A percentile compares a stretch with the other conserved stretches of the same genome.
Conservation (phyloP, 2,797 vertebrate species). For the Psittacula derbiana region DNA sequence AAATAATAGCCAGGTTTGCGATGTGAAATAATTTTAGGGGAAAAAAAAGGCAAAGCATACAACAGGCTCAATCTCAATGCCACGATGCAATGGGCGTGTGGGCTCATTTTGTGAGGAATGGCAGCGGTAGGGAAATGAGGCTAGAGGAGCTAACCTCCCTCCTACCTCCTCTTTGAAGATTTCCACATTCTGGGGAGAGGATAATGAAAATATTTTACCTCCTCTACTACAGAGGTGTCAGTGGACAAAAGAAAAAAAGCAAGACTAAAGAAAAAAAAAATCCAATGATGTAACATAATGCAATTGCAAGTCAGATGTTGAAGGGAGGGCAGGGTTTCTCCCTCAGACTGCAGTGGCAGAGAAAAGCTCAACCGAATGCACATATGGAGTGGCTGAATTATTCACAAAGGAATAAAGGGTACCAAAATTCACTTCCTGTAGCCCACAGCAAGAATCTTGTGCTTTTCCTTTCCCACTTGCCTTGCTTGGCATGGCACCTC, state of each 20-base stretch:
- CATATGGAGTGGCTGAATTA: neutral
- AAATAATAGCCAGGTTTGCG: slow-evolving; percentile 76
- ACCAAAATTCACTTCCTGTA: neutral
- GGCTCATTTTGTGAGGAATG: slow-evolving; percentile 74
- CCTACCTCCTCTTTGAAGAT: slow-evolving; percentile 73
- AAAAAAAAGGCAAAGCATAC: slow-evolving; percentile 39
- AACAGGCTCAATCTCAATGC: slow-evolving; percentile 31
- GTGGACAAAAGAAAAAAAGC: neutral
- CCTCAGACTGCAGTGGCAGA: neutral
- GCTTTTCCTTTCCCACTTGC: neutral
- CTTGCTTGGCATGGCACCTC: rapidly evolving
- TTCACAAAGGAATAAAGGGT: neutral
- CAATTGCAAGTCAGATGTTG: neutral
- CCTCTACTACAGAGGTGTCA: slow-evolving; percentile 57
- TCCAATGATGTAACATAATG: neutral
- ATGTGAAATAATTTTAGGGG: slow-evolving; percentile 65
- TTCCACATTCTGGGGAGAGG: slow-evolving; percentile 71
- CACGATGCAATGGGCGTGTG: slow-evolving; percentile 2
- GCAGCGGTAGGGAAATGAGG: slow-evolving; percentile 68
- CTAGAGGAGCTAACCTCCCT: slow-evolving; percentile 71
- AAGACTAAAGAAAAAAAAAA: neutral
- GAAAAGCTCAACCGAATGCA: neutral
- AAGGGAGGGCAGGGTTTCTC: neutral
- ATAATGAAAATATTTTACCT: slow-evolving; percentile 78
- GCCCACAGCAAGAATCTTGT: neutral